Evolutionary conservation across 2,888 invertebrate species (phyloP), one percentile per base, ranked within the genome.

Genomic region (Netelia virgata): DNA sequence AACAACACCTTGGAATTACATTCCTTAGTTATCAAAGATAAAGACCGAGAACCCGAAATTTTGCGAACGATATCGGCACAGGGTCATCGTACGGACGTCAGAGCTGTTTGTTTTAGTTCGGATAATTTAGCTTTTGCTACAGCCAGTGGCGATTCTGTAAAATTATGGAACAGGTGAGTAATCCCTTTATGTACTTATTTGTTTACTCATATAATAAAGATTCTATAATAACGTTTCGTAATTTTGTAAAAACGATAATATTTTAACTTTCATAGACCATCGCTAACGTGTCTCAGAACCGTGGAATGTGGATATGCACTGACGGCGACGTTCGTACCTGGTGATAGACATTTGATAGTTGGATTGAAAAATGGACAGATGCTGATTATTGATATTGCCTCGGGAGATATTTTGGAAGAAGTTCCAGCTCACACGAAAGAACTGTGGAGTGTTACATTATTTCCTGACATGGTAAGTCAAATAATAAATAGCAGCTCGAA

Each of bases 71-170:
- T 98, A 64, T 94, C 95, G 0, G 94, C 95, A 84, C 96, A 97
- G 14, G 99, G 99, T 0, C 99, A 99, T 94, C 96, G 98, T 79
- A 97, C 97, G 64, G 98, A 99, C 91, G 97, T 99, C 6, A 95
- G 98, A 70, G 96, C 97, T 23, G 94, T 99, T 23, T 96, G 97
- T 76, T 98, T 99, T 92, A 98, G 98, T 92, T 97, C 97, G 1
- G 99, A 99, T 93, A 98, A 97, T 91, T 94, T 98, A 82, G 97
- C 97, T 1, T 95, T 99, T 82, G 95, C 97, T 1, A 97, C 99
- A 0, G 98, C 97, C 0, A 97, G 98, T 86, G 97, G 96, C 0
- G 98, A 99, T 88, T 96, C 97, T 8, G 94, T 99, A 50, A 99
- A 99, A 94, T 94, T 99, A 72, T 99, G 99, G 99, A 98, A 98